Evolutionary conservation across 2,888 invertebrate genomes (phyloP), one percentile per base, ranked within the genome.

Genomic region (Boloria selene): DNA sequence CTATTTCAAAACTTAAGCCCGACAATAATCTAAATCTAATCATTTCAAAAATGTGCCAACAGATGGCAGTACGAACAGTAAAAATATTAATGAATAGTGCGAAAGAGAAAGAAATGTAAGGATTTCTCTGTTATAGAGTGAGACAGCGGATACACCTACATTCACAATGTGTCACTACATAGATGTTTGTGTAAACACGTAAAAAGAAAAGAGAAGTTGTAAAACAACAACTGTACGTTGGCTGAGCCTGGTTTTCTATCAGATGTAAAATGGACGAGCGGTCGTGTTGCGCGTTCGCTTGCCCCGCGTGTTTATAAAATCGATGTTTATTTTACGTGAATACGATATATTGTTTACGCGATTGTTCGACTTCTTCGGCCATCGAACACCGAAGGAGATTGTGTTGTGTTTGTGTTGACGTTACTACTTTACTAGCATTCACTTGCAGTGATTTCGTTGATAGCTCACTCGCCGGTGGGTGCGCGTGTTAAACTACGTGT

Each of bases 231-330:
- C 81, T 75, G 79, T 74, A 83, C 85, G 72, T 72, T 73, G 74
- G 70, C 65, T 71, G 72, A 61, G 69, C 79, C 83, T 84, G 86
- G 83, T 89, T 88, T 91, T 90, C 90, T 89, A 91, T 92, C 91
- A 92, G 91, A 92, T 88, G 92, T 90, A 90, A 90, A 92, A 90
- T 90, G 92, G 90, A 87, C 90, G 92, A 82, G 88, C 87, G 88
- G 88, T 86, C 84, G 89, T 88, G 87, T 87, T 75, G 87, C 82
- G 87, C 85, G 88, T 85, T 90, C 86, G 88, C 84, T 83, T 82
- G 78, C 84, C 86, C 86, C 89, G 91, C 88, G 90, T 90, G 87
- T 86, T 86, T 87, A 79, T 89, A 86, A 90, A 83, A 86, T 89
- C 92, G 90, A 91, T 90, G 90, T 91, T 88, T 88, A 86, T 86